phyloP scores from a whole-genome alignment of 2,113 vertebrate genomes.

The Saguinus midas region DNA sequence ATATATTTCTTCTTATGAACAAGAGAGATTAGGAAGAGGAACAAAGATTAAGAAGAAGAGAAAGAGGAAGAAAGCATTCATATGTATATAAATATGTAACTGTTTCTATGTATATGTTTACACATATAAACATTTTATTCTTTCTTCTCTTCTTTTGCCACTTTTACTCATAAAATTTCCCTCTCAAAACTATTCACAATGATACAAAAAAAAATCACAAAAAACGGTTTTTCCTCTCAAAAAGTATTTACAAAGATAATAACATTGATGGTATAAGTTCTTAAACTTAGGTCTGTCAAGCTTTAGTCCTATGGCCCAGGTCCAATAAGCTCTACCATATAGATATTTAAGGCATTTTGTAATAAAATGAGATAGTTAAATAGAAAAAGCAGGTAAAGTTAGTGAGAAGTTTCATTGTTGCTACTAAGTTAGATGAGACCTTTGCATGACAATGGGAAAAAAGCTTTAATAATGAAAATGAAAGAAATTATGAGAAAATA shows the following conservation, averaged over 20 bases:
- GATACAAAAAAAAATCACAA: too few species aligned
- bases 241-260: not conserved
- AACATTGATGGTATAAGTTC: not conserved
- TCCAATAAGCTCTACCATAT: not conserved
- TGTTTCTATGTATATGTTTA: too few species aligned
- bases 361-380: not conserved
- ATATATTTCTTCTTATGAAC: not conserved
- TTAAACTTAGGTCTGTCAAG: not conserved
- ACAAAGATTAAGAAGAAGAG: not conserved
- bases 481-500: not conserved
- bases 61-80: not conserved
- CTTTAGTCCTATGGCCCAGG: not conserved
- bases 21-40: not conserved
- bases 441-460: not conserved
- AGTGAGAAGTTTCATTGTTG: not conserved
- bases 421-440: not conserved
- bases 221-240: too few species aligned
- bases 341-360: not conserved
- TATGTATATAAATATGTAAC: too few species aligned
- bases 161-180: too few species aligned
- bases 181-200: too few species aligned
- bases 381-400: not conserved
- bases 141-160: too few species aligned
- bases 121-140: too few species aligned
- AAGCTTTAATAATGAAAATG: not conserved